Evolutionary conservation across 2,888 invertebrate genomes (phyloP), one percentile per base, ranked within the genome.

Genomic region (Drosophila lacicola): DNA sequence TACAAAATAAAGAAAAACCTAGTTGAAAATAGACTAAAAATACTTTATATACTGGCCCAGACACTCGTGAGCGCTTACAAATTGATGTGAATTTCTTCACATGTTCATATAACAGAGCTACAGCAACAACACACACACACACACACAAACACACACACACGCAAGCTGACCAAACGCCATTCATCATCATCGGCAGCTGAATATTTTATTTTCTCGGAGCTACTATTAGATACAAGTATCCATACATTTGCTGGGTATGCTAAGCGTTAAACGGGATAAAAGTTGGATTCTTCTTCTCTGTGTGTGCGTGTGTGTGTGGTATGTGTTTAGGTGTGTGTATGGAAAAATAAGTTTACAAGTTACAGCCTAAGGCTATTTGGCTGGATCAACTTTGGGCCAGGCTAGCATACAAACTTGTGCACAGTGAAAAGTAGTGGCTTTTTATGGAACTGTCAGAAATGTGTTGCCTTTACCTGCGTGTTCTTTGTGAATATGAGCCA

Each of bases 11-110:
- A 17, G 6, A 25, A 2, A n/a, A 19, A 45, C 25, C 37, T 19
- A 33, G 53, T 53, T 53, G 47, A 69, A 74, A 61, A 45, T 55
- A 51, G 54, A 70, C 60, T 33, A 29, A 57, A 60, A 65, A 70
- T 57, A 33, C 46, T 69, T 45, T 56, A 47, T 56, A 25, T 33
- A 53, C 50, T 45, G 33, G 54, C 55, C 45, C 62, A 54, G 44
- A 55, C 19, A 45, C 60, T 56, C 67, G 39, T 47, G 50, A 64
- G 53, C 58, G 44, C 62, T 78, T 65, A 78, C 80, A 86, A 86
- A 87, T 85, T 85, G 87, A 84, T 87, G 87, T 81, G 87, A 87
- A 87, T 71, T 87, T 81, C 67, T 76, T 87, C 87, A 87, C 89
- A 87, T 87, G 87, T 87, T 87, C 68, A 60, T 64, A 66, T 58